These are phyloP conservation scores for Caenorhabditis doughertyi DNA, from an alignment of 2,888 invertebrate genomes.

Conservation along the genomic window DNA sequence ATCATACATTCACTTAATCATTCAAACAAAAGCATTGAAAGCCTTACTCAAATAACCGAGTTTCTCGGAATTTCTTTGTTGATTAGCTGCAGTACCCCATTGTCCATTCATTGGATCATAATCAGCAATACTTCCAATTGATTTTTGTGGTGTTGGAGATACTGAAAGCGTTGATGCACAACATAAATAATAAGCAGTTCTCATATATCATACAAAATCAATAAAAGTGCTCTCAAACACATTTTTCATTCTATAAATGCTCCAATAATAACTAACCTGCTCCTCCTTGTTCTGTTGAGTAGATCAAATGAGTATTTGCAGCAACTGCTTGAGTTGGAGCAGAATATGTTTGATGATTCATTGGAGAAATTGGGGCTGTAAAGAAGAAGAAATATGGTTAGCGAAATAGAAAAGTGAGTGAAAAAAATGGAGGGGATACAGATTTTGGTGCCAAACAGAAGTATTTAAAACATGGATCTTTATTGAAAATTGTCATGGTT, in stretches of 20 bases:
- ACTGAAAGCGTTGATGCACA: constrained; percentile 46
- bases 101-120: constrained; percentile 95
- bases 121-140: constrained; percentile 82
- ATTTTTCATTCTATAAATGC: neutral
- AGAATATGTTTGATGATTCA: constrained; percentile 44
- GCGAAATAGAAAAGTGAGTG: constrained; percentile 26
- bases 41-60: constrained; percentile 64
- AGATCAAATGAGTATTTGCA: constrained; percentile 56
- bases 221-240: neutral
- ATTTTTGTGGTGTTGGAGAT: constrained; percentile 56
- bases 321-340: constrained; percentile 51
- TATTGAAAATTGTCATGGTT: constrained; percentile 20
- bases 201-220: constrained; percentile 2
- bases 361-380: constrained; percentile 41
- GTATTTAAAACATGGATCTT: neutral
- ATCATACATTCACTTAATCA: neutral
- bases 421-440: neutral
- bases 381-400: constrained; percentile 23
- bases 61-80: constrained; percentile 57
- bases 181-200: constrained; percentile 20
- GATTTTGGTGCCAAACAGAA: neutral
- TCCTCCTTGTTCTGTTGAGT: constrained; percentile 64
- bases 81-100: constrained; percentile 87
- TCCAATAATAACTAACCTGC: constrained; percentile 53
- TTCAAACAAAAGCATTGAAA: neutral